These are phyloP conservation scores for Idaea dimidiata DNA, from an alignment of 2,888 invertebrate species.

Conservation along the genomic window DNA sequence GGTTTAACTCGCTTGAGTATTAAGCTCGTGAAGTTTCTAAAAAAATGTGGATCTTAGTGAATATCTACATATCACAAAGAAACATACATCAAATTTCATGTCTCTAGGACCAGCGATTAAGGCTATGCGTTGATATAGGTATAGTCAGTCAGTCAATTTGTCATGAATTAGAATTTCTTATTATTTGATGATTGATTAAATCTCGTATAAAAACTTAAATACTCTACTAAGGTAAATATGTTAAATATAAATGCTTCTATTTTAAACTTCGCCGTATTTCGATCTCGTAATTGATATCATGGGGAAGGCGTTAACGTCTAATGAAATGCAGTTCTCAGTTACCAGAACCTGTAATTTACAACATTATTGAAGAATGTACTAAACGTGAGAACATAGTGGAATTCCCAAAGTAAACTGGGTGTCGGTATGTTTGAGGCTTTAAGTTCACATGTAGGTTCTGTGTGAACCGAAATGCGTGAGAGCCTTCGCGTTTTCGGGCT, in stretches of 20 bases:
- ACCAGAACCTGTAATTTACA: conserved; percentile 13
- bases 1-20: too few species aligned
- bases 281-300: not conserved
- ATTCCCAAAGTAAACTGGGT: conserved; percentile 26
- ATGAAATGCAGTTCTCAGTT: not conserved
- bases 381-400: conserved; percentile 28
- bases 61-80: too few species aligned
- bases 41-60: too few species aligned
- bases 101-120: too few species aligned
- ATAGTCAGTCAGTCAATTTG: too few species aligned
- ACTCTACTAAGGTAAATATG: not conserved
- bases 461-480: conserved; percentile 27
- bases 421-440: not conserved
- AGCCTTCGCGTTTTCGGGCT: conserved; percentile 22
- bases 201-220: not conserved
- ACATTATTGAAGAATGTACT: conserved; percentile 25
- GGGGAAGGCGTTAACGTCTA: not conserved
- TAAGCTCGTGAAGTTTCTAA: too few species aligned
- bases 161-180: too few species aligned
- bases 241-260: not conserved
- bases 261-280: not conserved
- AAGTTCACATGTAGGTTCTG: conserved; percentile 19
- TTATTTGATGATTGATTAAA: not conserved
- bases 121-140: too few species aligned
- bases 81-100: too few species aligned